phyloP scores from a whole-genome alignment of 2,797 vertebrate genomes.

The Pseudocheirus occidentalis region DNA sequence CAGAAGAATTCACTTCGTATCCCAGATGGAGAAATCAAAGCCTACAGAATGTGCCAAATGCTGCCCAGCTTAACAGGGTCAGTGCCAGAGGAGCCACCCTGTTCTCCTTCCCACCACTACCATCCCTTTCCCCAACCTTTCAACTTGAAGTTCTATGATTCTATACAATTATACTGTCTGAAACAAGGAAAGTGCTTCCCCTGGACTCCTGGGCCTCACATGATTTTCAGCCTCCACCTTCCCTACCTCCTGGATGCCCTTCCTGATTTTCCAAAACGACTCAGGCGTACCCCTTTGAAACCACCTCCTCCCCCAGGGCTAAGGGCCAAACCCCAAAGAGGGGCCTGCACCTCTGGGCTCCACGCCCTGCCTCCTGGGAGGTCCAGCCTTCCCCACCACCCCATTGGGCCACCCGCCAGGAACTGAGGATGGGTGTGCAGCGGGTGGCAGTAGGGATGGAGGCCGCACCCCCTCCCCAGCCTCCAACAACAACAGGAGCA shows the following conservation, averaged over 20 bases:
- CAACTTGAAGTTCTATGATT: background rate
- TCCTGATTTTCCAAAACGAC: slow-evolving; percentile 5
- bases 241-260: background rate
- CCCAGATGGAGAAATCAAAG: background rate
- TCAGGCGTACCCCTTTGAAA: background rate
- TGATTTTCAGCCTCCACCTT: background rate
- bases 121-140: background rate
- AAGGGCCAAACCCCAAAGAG: background rate
- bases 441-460: background rate
- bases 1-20: background rate
- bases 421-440: background rate
- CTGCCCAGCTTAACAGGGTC: background rate
- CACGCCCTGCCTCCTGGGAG: background rate
- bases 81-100: background rate
- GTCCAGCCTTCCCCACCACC: background rate
- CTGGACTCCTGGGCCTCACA: background rate
- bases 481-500: slow-evolving; percentile 1
- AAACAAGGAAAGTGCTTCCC: background rate
- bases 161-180: background rate
- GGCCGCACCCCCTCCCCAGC: background rate
- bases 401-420: background rate
- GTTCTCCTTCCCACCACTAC: no score
- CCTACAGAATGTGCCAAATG: background rate
- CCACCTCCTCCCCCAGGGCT: background rate
- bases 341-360: background rate